Percentiles rank a stretch among this genome's conserved stretches.
Conservation (phyloP, 2,888 invertebrate genomes). For the Ichneumoninae sp. region DNA sequence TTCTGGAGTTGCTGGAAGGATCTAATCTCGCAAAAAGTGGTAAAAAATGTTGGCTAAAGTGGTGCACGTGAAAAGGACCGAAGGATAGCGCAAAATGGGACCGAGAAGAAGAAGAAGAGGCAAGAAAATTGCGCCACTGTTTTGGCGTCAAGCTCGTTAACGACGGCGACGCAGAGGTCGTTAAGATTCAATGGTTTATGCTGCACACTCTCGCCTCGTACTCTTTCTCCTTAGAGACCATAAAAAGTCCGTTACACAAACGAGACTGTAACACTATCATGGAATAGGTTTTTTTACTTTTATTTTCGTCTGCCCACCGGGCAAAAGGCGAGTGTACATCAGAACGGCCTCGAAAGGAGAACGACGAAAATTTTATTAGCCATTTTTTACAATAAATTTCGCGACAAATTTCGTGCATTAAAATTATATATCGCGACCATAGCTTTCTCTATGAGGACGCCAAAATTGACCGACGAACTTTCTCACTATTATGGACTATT, state of each 20-base stretch:
- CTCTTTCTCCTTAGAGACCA: conserved; percentile 17
- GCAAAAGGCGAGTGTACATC: neutral
- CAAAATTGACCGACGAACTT: no score
- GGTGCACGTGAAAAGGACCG: conserved; percentile 3
- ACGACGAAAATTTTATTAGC: neutral
- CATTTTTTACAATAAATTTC: neutral
- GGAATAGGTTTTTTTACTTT: neutral
- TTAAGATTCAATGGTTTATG: conserved; percentile 54
- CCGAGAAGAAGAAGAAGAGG: conserved; percentile 8
- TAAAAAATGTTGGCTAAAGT: conserved; percentile 3
- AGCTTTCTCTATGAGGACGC: no score
- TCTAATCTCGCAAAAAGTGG: conserved; percentile 20
- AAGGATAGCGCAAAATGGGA: conserved; percentile 11
- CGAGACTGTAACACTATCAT: conserved; percentile 1
- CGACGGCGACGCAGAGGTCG: conserved; percentile 58
- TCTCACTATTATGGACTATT: no score
- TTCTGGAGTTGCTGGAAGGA: neutral
- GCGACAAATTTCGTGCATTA: conserved; percentile 24
- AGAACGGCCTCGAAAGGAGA: neutral
- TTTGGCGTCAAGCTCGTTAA: conserved; percentile 65
- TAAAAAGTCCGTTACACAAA: conserved; percentile 35
- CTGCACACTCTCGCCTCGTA: conserved; percentile 14
- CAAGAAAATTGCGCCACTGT: conserved; percentile 52
- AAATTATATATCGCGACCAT: no score
- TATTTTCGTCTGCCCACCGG: neutral